Evolutionary conservation across 2,113 vertebrate genomes (phyloP), one percentile per base, ranked within the genome.

Genomic region (Damaliscus lunatus): DNA sequence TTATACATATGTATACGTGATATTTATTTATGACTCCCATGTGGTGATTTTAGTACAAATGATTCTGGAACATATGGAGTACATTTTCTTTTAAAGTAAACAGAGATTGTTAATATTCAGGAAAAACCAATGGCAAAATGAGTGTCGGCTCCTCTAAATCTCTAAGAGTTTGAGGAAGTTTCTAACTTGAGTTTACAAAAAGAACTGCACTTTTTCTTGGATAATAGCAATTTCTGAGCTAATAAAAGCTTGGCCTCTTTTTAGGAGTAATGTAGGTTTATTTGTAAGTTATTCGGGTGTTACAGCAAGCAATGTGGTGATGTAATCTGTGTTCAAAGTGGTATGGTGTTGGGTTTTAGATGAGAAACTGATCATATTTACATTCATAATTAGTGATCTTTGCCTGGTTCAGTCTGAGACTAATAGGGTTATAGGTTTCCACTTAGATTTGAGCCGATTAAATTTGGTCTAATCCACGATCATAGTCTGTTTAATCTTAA

Each of bases 1-100:
- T 95, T 94, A 74, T 91, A 33, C 87, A 92, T 96, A 74, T 85
- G 77, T 81, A 82, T 80, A 93, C 71, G 71, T 60, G 81, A 93
- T 97, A 95, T 91, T 97, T 97, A 94, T 96, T 97, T 96, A 85
- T 98, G 84, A 90, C n/a, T 93, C 48, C 80, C 96, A 90, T 91
- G 90, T 97, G 95, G 74, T 46, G 29, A 89, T 78, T 84, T 95
- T 96, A 94, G 62, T 46, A 90, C 55, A 97, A 94, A 91, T 95
- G 88, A 97, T 95, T 96, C 67, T 87, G 60, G 59, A 74, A 95
- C 94, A 97, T 97, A 87, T 96, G 93, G 94, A 97, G 15, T 60
- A 88, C 52, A 96, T 97, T 97, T 97, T 92, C 96, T 88, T 95
- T 91, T 96, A 94, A 96, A 97, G 91, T 94, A 91, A 98, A 94